A percentile compares a stretch with the other conserved stretches of the same genome.
phyloP scores from a whole-genome alignment of 2,888 invertebrate genomes.

The Acrobeloides nanus region DNA sequence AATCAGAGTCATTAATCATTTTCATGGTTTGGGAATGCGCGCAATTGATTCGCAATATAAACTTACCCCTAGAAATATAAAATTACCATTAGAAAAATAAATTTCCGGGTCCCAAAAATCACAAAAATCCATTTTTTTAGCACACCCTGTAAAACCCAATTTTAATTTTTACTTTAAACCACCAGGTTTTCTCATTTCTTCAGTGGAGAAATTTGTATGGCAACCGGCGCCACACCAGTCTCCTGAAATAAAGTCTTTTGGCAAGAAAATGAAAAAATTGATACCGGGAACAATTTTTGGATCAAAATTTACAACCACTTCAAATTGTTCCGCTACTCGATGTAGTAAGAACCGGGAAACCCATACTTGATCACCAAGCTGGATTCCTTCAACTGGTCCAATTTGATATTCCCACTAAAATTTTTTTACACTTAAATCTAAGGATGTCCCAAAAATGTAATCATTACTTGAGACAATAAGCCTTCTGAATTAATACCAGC shows the following conservation, averaged over 20 bases:
- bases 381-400: conserved; percentile 58
- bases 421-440: conserved; percentile 10
- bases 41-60: too few species aligned
- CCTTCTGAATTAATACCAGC: conserved; percentile 92
- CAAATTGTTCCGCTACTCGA: conserved; percentile 58
- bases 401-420: conserved; percentile 29
- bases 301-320: conserved; percentile 56
- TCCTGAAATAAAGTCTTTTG: conserved; percentile 79
- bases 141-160: too few species aligned
- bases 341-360: conserved; percentile 56
- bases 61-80: too few species aligned
- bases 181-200: conserved; percentile 69
- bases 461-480: conserved; percentile 95
- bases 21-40: too few species aligned
- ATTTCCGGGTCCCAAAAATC: too few species aligned
- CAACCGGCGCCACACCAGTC: conserved; percentile 94
- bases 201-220: conserved; percentile 89
- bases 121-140: too few species aligned
- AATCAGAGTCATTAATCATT: too few species aligned
- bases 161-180: too few species aligned
- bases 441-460: too few species aligned
- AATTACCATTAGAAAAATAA: too few species aligned
- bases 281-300: conserved; percentile 58
- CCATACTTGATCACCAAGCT: conserved; percentile 59
- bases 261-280: too few species aligned